A percentile compares a stretch with the other conserved stretches of the same genome.
Evolutionary conservation across 2,113 vertebrate species (phyloP).

Genomic region (Malurus elegans): DNA sequence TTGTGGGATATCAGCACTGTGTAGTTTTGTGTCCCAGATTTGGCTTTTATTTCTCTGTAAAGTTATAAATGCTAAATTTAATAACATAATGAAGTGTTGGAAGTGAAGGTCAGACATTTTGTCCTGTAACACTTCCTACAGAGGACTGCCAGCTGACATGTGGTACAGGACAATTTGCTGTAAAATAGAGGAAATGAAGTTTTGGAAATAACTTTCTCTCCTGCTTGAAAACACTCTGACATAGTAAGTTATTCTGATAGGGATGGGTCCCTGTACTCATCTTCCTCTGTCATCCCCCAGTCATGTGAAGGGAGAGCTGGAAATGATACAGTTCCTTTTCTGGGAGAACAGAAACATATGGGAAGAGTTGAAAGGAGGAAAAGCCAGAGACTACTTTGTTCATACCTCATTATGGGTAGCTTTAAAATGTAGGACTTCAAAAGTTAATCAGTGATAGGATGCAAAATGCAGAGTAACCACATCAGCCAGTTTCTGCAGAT

Average conservation of each 20-base stretch:
- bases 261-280: not conserved
- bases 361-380: not conserved
- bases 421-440: not conserved
- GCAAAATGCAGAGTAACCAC: not conserved
- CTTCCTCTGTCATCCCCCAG: not conserved
- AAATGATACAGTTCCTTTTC: not conserved
- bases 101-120: not conserved
- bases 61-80: not conserved
- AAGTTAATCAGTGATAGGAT: not conserved
- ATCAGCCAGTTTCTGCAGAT: not conserved
- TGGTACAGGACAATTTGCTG: not conserved
- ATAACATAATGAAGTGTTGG: not conserved
- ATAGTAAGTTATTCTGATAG: not conserved
- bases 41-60: not conserved
- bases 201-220: not conserved
- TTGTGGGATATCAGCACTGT: not conserved
- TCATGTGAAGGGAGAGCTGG: not conserved
- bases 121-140: not conserved
- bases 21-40: not conserved
- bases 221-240: not conserved
- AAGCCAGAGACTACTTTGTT: not conserved
- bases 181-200: not conserved
- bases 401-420: not conserved
- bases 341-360: not conserved
- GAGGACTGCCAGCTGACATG: not conserved